Evolutionary conservation across 1,140 invertebrate genomes (phyloP).

Genomic region (Cecropterus lyciades): DNA sequence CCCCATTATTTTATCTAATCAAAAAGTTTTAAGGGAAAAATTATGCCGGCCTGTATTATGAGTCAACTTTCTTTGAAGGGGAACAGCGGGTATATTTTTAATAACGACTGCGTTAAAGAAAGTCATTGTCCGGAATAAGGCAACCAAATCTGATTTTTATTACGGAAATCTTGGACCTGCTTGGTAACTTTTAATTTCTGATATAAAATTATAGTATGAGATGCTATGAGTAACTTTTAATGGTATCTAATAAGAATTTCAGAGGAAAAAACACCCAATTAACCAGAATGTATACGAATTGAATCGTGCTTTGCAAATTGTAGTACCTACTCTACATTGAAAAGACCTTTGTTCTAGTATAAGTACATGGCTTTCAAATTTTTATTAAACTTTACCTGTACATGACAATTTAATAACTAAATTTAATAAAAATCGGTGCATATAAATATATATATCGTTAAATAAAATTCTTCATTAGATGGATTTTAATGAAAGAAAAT

Average conservation of each 20-base stretch:
- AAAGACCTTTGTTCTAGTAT: no score
- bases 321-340: no score
- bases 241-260: not conserved
- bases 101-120: slow-evolving; percentile 76
- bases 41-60: slow-evolving; percentile 85
- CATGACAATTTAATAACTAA: no score
- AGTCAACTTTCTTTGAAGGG: slow-evolving; percentile 82
- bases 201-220: slow-evolving; percentile 8
- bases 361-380: no score
- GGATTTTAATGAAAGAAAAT: no score
- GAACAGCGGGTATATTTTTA: slow-evolving; percentile 79
- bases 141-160: slow-evolving; percentile 44
- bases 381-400: no score
- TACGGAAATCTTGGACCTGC: slow-evolving; percentile 30
- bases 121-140: slow-evolving; percentile 58
- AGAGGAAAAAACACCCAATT: no score
- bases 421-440: no score
- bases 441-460: no score
- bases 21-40: slow-evolving; percentile 85
- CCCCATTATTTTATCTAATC: slow-evolving; percentile 85
- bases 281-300: no score
- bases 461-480: no score
- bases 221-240: not conserved
- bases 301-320: no score
- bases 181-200: slow-evolving; percentile 10